These are phyloP conservation scores for Callinectes sapidus DNA, from an alignment of 2,888 invertebrate genomes.

Conservation along the genomic window DNA sequence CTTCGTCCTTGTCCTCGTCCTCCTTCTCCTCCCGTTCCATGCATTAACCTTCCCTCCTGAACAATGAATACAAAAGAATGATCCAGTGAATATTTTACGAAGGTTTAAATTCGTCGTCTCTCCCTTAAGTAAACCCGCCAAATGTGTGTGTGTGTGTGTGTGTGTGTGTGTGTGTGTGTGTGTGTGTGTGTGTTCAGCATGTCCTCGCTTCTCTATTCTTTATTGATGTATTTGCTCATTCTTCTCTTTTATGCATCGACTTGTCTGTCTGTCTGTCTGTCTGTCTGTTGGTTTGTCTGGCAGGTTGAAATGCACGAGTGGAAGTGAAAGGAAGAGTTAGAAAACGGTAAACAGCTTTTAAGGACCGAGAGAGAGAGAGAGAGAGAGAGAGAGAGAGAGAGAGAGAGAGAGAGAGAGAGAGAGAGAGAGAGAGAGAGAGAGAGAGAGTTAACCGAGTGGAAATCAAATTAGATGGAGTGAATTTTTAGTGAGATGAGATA, in stretches of 20 bases:
- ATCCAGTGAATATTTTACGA: not conserved
- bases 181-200: not conserved
- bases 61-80: not conserved
- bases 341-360: not conserved
- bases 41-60: not conserved
- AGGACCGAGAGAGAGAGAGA: not conserved
- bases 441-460: not conserved
- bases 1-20: not conserved
- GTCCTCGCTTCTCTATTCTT: not conserved
- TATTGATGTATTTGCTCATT: not conserved
- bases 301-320: not conserved
- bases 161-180: conserved; percentile 25
- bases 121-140: not conserved
- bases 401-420: not conserved
- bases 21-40: not conserved
- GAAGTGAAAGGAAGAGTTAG: not conserved
- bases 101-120: not conserved
- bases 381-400: not conserved
- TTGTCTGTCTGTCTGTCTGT: not conserved
- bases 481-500: too few species aligned
- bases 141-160: conserved; percentile 20
- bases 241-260: too few species aligned
- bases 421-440: not conserved
- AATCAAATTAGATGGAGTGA: too few species aligned
- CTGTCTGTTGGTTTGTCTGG: not conserved